Conservation (phyloP, 2,113 vertebrate genomes). For the Alosa alosa region DNA sequence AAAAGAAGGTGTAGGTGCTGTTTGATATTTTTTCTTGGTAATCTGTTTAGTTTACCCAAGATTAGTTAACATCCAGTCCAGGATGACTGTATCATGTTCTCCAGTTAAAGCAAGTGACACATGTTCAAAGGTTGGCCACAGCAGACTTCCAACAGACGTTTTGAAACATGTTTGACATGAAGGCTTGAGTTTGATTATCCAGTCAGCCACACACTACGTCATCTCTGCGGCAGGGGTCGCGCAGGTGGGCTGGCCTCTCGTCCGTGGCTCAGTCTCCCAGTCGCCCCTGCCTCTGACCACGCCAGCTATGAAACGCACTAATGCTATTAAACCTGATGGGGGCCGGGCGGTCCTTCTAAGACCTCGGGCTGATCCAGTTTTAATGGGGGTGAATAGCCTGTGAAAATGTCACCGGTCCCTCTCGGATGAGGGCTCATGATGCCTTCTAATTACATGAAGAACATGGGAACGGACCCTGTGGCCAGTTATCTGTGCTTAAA, state of each 20-base stretch:
- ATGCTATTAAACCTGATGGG: slow-evolving; percentile 67
- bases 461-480: slow-evolving; percentile 67
- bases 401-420: slow-evolving; percentile 72
- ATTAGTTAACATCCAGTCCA: background rate
- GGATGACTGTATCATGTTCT: background rate
- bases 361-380: slow-evolving; percentile 64
- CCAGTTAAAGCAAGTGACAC: background rate
- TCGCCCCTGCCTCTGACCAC: slow-evolving; percentile 2
- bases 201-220: background rate
- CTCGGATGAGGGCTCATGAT: slow-evolving; percentile 57
- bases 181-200: background rate
- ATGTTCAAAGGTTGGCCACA: background rate
- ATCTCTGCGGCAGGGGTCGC: background rate
- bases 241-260: background rate
- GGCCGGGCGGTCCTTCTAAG: slow-evolving; percentile 53
- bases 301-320: slow-evolving; percentile 62
- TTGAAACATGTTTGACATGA: background rate
- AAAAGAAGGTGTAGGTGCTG: background rate
- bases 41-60: background rate
- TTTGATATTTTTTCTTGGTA: background rate
- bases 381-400: slow-evolving; percentile 73
- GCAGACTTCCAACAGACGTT: background rate
- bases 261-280: slow-evolving; percentile 11
- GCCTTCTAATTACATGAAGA: slow-evolving; percentile 71
- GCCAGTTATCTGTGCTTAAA: slow-evolving; percentile 64